Evolutionary conservation across 2,113 vertebrate species (phyloP).

Genomic region (Arenaria interpres): DNA sequence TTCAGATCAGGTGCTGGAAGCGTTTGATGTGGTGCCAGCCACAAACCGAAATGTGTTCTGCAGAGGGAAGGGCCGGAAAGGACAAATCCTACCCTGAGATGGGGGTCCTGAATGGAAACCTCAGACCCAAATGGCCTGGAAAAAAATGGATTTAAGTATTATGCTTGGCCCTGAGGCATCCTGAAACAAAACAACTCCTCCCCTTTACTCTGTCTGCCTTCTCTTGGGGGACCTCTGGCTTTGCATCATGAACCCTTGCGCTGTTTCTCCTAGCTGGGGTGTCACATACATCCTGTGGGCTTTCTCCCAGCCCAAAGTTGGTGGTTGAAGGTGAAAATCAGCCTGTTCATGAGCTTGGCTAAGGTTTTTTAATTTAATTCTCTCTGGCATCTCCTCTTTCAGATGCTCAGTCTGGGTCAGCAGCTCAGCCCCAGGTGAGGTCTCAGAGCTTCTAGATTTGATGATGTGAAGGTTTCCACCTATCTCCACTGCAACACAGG

Average conservation of each 20-base stretch:
- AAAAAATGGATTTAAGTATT: background rate
- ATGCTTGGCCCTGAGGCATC: background rate
- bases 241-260: background rate
- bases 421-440: background rate
- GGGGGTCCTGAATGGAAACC: background rate
- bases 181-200: background rate
- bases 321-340: background rate
- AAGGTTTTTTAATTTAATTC: background rate
- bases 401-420: background rate
- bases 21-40: constrained; percentile 40
- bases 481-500: background rate
- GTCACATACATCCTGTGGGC: too few relatives aligned
- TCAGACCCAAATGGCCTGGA: background rate
- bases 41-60: background rate
- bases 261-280: background rate
- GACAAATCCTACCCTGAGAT: background rate
- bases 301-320: background rate
- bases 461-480: background rate
- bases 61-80: background rate
- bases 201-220: background rate
- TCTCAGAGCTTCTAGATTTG: background rate
- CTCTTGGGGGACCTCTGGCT: background rate
- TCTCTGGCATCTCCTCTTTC: background rate
- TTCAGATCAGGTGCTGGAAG: constrained; percentile 1
- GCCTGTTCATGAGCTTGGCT: background rate